Percentiles rank a stretch among this genome's conserved stretches.
phyloP scores from a whole-genome alignment of 2,888 invertebrate species.

The Palloptera scutellata region DNA sequence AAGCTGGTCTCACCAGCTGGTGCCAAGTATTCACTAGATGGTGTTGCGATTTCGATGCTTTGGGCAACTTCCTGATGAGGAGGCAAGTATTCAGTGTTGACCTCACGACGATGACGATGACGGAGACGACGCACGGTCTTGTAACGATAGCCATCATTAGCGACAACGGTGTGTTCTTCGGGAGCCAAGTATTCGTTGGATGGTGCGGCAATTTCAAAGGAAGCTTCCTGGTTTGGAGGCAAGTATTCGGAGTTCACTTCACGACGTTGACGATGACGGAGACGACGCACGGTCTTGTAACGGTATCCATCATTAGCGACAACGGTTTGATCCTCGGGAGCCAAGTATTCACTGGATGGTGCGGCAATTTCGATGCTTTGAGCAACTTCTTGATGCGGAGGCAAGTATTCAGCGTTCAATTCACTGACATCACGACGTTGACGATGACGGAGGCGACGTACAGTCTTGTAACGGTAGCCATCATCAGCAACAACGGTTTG shows the following conservation, averaged over 20 bases:
- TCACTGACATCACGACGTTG: not conserved
- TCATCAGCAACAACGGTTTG: constrained; percentile 17
- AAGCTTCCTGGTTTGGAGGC: constrained; percentile 27
- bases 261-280: constrained; percentile 30
- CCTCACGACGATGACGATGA: constrained; percentile 23
- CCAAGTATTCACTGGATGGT: constrained; percentile 28
- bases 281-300: constrained; percentile 42
- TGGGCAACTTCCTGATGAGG: constrained; percentile 36
- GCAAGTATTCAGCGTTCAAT: constrained; percentile 44
- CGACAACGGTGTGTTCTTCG: constrained; percentile 31
- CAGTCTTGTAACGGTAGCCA: constrained; percentile 34
- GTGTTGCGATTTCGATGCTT: constrained; percentile 26
- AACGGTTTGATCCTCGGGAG: constrained; percentile 20
- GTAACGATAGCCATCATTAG: constrained; percentile 42
- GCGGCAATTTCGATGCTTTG: constrained; percentile 25
- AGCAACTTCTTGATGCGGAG: constrained; percentile 39
- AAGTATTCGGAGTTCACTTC: constrained; percentile 31
- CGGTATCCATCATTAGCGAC: constrained; percentile 38
- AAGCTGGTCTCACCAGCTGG: constrained; percentile 38
- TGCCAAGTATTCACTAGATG: constrained; percentile 28
- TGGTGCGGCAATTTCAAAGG: constrained; percentile 18
- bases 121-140: constrained; percentile 39
- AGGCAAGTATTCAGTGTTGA: constrained; percentile 46
- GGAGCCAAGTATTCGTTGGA: constrained; percentile 35
- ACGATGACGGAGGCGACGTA: constrained; percentile 15